Evolutionary conservation across 1,140 invertebrate genomes (phyloP).

Genomic region (Steinernema khuongi): DNA sequence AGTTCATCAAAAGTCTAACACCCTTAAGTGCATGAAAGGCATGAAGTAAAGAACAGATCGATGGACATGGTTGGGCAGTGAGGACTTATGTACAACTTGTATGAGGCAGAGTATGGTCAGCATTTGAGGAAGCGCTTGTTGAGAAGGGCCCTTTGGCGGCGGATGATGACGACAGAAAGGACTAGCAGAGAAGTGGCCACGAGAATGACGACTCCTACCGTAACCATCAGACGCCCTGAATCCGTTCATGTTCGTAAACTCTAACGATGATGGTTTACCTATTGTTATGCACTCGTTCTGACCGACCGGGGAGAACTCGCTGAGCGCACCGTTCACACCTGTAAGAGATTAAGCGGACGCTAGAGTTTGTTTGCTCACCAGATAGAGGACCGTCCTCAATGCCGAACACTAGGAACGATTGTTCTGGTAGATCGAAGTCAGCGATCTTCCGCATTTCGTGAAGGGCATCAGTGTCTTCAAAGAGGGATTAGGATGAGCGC

Average conservation of each 20-base stretch:
- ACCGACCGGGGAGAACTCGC: background rate
- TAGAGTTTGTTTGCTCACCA: background rate
- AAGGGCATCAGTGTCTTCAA: slow-evolving; percentile 6
- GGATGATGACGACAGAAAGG: background rate
- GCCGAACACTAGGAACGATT: slow-evolving; percentile 35
- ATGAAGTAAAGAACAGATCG: background rate
- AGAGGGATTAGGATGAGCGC: background rate
- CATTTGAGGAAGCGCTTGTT: slow-evolving; percentile 7
- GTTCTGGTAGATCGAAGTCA: slow-evolving; percentile 39
- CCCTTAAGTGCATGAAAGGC: no score
- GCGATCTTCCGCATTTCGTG: slow-evolving; percentile 17
- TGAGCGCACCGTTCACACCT: background rate
- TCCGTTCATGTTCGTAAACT: background rate
- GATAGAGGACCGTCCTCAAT: slow-evolving; percentile 29
- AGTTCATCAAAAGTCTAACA: no score
- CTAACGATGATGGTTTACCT: background rate
- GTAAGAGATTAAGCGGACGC: background rate
- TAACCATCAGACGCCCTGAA: background rate
- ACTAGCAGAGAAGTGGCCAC: background rate
- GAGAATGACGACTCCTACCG: background rate
- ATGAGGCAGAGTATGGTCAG: background rate
- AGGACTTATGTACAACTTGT: background rate
- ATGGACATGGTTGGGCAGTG: slow-evolving; percentile 2
- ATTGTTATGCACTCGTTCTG: background rate
- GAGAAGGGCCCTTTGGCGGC: background rate